Evolutionary conservation across 2,888 invertebrate genomes (phyloP), one percentile per base, ranked within the genome.

Genomic region (Dyspetes luteomarginatus): DNA sequence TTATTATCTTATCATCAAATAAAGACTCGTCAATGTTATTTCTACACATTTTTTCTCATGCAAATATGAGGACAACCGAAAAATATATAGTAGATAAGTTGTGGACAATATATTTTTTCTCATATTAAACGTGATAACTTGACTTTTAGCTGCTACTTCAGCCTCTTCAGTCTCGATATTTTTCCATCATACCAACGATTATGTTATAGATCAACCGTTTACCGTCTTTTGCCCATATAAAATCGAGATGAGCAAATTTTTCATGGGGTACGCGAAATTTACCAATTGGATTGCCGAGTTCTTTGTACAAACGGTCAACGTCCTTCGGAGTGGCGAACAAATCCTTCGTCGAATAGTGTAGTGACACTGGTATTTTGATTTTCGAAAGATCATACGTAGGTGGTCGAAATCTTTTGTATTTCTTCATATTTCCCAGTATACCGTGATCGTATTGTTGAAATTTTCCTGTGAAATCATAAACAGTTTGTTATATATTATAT

Each of bases 321-420:
- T 95, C 95, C 83, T 67, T 88, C 0, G 89, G 89, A 78, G 93
- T 90, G 0, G 96, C 94, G 78, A 96, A 88, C 55, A 75, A 95
- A 88, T 97, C 97, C 48, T 93, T 94, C 9, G 93, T 92, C 0
- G 95, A 94, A 88, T 94, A 96, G 87, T 95, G 95, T 0, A 96
- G 88, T 77, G 94, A 94, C 0, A 95, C 94, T 19, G 95, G 95
- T 4, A 94, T 91, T 0, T 92, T 93, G 3, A 95, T 91, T 85
- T 92, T 94, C 2, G 91, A 88, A 0, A 96, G 89, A 79, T 94
- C 92, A 84, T 96, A 96, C 0, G 88, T 86, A 0, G 96, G 95
- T 0, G 96, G 95, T 0, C 79, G 89, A 0, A 87, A 72, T 19
- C 89, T 90, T 0, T 94, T 93, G 86, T 96, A 96, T 5, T 86